Percentiles rank a stretch among this genome's conserved stretches.
Conservation (phyloP, 2,113 vertebrate species). For the Pelobates fuscus region DNA sequence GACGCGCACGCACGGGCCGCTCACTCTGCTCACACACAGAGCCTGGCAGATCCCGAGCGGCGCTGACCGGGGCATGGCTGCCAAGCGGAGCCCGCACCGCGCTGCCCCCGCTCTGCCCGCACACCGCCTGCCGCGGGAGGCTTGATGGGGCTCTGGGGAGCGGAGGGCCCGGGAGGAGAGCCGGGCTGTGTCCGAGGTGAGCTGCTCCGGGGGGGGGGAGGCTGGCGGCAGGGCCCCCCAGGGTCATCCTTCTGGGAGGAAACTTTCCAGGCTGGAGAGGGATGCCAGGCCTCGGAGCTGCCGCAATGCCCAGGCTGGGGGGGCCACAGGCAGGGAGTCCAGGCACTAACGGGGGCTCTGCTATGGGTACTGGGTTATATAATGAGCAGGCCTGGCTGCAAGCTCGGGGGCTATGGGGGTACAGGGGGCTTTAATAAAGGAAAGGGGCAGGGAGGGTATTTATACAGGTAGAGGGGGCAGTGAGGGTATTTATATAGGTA, state of each 20-base stretch:
- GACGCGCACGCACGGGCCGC: slow-evolving; percentile 21
- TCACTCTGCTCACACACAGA: slow-evolving; percentile 5
- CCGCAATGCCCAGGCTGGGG: not conserved
- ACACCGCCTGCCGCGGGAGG: not conserved
- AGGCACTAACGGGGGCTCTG: too few relatives aligned
- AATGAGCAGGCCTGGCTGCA: too few relatives aligned
- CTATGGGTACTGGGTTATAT: too few relatives aligned
- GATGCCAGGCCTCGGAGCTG: not conserved
- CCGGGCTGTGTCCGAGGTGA: slow-evolving; percentile 37
- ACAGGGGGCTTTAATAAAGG: too few relatives aligned
- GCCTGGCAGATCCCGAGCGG: not conserved
- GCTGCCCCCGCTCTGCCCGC: not conserved
- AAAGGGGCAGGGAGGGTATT: too few relatives aligned
- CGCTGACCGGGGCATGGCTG: slow-evolving; percentile 41
- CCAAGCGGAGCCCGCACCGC: slow-evolving; percentile 10
- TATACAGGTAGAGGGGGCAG: too few relatives aligned
- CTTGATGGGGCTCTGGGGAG: slow-evolving; percentile 39
- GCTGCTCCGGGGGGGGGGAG: not conserved
- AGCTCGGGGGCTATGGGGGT: too few relatives aligned
- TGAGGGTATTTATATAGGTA: too few relatives aligned
- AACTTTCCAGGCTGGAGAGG: slow-evolving; percentile 26
- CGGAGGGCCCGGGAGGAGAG: slow-evolving; percentile 29
- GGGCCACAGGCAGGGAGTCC: not conserved
- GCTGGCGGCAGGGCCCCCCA: not conserved
- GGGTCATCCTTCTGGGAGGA: slow-evolving; percentile 31